A percentile compares a stretch with the other conserved stretches of the same genome.
These are phyloP conservation scores for Zoanthus solanderi DNA, from an alignment of 92 coral and sea anemone species.

Conservation along the genomic window DNA sequence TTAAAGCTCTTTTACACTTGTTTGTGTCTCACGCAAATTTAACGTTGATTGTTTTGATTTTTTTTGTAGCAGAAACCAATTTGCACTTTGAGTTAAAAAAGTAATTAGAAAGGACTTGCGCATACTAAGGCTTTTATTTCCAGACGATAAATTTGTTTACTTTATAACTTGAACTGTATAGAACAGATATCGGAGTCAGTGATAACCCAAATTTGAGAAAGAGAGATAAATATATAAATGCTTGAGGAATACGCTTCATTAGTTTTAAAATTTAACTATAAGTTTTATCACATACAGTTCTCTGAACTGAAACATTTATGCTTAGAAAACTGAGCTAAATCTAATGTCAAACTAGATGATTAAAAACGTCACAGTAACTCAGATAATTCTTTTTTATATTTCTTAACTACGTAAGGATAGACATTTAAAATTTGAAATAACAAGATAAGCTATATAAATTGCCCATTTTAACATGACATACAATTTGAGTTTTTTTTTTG, in stretches of 20 bases:
- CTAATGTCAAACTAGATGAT: background rate
- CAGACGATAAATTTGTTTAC: too few species aligned
- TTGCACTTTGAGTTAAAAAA: slow-evolving; percentile 1
- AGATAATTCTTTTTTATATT: slow-evolving; percentile 14
- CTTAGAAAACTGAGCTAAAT: background rate
- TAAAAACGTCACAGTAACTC: background rate
- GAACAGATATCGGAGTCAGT: background rate
- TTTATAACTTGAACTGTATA: background rate
- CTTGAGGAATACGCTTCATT: background rate
- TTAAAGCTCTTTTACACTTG: slow-evolving; percentile 27
- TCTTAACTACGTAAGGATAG: slow-evolving; percentile 25
- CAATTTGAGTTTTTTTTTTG: background rate
- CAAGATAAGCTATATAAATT: slow-evolving; percentile 14
- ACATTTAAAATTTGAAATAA: slow-evolving; percentile 20
- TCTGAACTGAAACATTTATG: background rate
- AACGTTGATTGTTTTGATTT: slow-evolving; percentile 11
- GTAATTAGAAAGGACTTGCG: background rate
- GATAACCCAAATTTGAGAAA: background rate
- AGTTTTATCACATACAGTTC: background rate
- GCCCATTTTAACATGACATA: slow-evolving; percentile 2
- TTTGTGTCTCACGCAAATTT: slow-evolving; percentile 47
- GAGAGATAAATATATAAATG: background rate
- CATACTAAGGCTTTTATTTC: background rate
- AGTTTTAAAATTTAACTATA: background rate
- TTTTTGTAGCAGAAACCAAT: slow-evolving; percentile 27